phyloP scores from a whole-genome alignment of 2,888 invertebrate genomes.

The Acronicta aceris region DNA sequence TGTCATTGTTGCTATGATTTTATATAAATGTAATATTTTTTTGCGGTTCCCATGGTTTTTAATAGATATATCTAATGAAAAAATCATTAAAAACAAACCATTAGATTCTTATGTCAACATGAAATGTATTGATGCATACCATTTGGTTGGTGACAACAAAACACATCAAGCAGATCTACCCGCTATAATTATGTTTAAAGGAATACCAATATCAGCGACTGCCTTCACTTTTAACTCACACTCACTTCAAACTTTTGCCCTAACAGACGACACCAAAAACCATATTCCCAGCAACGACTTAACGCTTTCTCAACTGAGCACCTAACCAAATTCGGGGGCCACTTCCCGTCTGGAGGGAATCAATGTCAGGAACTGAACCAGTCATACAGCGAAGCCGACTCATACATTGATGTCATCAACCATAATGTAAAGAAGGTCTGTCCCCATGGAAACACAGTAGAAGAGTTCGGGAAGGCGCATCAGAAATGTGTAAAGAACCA shows the following conservation, averaged over 20 bases:
- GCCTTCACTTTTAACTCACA: slow-evolving; percentile 56
- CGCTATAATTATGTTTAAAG: too few relatives aligned
- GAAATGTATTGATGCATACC: neutral
- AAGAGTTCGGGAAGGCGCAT: slow-evolving; percentile 86
- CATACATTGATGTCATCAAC: slow-evolving; percentile 84
- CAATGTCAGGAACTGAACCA: slow-evolving; percentile 86
- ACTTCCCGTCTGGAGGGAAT: slow-evolving; percentile 85
- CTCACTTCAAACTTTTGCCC: slow-evolving; percentile 78
- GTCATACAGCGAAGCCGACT: slow-evolving; percentile 85
- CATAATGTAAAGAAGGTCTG: slow-evolving; percentile 81
- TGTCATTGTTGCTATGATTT: too few relatives aligned
- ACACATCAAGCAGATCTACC: too few relatives aligned
- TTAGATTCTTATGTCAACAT: too few relatives aligned
- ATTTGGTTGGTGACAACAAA: too few relatives aligned
- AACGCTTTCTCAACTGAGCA: slow-evolving; percentile 88
- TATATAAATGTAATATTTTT: too few relatives aligned
- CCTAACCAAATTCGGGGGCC: slow-evolving; percentile 84
- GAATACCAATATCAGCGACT: slow-evolving; percentile 45
- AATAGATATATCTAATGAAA: too few relatives aligned
- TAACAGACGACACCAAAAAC: slow-evolving; percentile 88
- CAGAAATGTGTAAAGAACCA: slow-evolving; percentile 86
- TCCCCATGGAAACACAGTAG: slow-evolving; percentile 83
- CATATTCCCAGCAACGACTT: slow-evolving; percentile 88
- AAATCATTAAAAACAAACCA: too few relatives aligned
- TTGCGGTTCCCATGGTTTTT: too few relatives aligned